phyloP scores from a whole-genome alignment of 2,888 invertebrate genomes.

The Acrobasis suavella region DNA sequence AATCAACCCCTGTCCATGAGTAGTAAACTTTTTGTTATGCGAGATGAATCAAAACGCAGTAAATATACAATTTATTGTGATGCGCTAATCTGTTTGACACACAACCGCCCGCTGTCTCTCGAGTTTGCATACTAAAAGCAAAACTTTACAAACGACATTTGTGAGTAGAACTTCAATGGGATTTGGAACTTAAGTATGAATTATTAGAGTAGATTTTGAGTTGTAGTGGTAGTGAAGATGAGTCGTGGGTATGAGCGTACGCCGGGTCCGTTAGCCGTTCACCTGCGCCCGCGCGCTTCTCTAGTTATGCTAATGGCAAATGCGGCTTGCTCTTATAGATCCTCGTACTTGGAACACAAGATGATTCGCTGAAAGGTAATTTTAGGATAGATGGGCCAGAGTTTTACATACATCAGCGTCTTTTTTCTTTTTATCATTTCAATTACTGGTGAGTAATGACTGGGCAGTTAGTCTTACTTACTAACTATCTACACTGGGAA shows the following conservation, averaged over 20 bases:
- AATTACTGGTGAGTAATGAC: neutral
- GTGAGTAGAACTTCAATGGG: conserved; percentile 35
- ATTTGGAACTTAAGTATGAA: conserved; percentile 50
- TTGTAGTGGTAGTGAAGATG: conserved; percentile 52
- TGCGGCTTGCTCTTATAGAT: conserved; percentile 50
- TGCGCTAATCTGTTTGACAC: conserved; percentile 68
- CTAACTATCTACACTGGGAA: neutral
- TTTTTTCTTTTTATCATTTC: neutral
- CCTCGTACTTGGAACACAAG: conserved; percentile 15
- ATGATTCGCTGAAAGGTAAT: conserved; percentile 19
- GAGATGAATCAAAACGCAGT: conserved; percentile 56
- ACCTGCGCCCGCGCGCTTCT: conserved; percentile 78
- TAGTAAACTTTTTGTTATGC: conserved; percentile 56
- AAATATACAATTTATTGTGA: conserved; percentile 66
- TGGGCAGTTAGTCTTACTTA: neutral
- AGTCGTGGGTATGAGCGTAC: conserved; percentile 60
- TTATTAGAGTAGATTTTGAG: conserved; percentile 58
- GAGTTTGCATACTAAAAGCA: conserved; percentile 58
- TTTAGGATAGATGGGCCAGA: conserved; percentile 4
- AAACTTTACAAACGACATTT: conserved; percentile 53
- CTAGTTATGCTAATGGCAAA: conserved; percentile 78
- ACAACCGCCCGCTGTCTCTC: conserved; percentile 60
- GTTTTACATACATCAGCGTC: neutral
- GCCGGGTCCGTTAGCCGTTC: conserved; percentile 74
- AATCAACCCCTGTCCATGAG: conserved; percentile 48